Evolutionary conservation across 1,140 invertebrate species (phyloP).

Genomic region (Philopotamus ludificatus): DNA sequence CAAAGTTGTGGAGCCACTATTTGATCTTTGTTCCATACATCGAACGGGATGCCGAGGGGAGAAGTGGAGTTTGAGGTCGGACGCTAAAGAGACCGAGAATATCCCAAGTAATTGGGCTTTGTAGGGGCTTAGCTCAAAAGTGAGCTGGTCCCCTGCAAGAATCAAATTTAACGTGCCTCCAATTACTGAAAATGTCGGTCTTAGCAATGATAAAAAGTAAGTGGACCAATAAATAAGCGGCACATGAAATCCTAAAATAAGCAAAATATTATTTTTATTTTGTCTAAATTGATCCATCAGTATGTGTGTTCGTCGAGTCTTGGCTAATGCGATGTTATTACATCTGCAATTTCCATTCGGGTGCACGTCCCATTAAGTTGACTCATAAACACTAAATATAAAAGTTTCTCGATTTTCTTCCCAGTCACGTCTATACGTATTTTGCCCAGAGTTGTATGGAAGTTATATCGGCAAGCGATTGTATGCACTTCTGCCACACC

Average conservation of each 20-base stretch:
- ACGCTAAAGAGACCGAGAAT: not conserved
- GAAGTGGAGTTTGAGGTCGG: not conserved
- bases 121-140: not conserved
- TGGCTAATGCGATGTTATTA: too few species aligned
- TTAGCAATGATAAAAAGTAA: too few species aligned
- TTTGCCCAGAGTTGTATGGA: not conserved
- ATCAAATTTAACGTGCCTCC: not conserved
- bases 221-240: too few species aligned
- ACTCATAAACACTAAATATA: not conserved
- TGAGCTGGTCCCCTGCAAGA: too few species aligned
- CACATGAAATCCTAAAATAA: too few species aligned
- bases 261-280: too few species aligned
- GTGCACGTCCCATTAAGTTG: not conserved
- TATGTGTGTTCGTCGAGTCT: too few species aligned
- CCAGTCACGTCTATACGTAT: not conserved
- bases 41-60: not conserved
- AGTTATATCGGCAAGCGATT: not conserved
- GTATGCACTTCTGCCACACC: not conserved
- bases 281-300: too few species aligned
- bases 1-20: not conserved
- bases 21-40: not conserved
- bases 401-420: not conserved
- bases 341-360: not conserved
- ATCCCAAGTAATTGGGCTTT: slow-evolving; percentile 5
- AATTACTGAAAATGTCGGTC: not conserved